Evolutionary conservation across 1,140 invertebrate species (phyloP), one percentile per base, ranked within the genome.

Genomic region (Zelostemma sp.): DNA sequence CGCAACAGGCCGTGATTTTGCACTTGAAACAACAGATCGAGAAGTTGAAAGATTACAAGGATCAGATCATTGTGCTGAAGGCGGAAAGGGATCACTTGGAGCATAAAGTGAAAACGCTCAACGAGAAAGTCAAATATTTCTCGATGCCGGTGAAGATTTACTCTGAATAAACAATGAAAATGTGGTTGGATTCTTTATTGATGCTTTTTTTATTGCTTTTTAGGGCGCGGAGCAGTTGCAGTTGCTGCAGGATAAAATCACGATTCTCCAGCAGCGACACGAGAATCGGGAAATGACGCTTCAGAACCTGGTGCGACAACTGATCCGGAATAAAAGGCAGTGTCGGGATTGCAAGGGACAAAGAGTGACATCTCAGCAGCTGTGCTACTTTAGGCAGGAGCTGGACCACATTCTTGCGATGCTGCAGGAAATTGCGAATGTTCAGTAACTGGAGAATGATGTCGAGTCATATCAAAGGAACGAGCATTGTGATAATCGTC

Each of bases 11-110:
- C 5, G 81, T 90, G 41, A 87, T 87, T 68, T 83, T 84, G 12
- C 84, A 89, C 28, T 80, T 89, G 31, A 86, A 85, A 28, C 85
- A 90, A 40, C 83, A 87, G 47, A 71, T 87, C 1, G 85, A 85
- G 56, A 81, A 82, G 56, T 35, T 88, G 12, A 78, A 80, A 12
- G 78, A 86, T 19, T 84, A 83, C 48, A 88, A 88, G 58, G 87
- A 90, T 54, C 87, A 90, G 71, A 72, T 87, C 1, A 73, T 87
- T 1, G 78, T 89, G 4, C 63, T 90, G 1, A 86, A 86, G 67
- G 85, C 86, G 1, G 89, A 90, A 76, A 78, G 88, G 18, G 88
- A 89, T 62, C 87, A 90, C 73, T 79, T 89, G 21, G 88, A 89
- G 68, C 77, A 78, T 16, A 85, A 86, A 74, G 79, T 87, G 9